Percentiles rank a stretch among this genome's conserved stretches.
phyloP scores from a whole-genome alignment of 2,113 vertebrate species.

The Neoarius graeffei region DNA sequence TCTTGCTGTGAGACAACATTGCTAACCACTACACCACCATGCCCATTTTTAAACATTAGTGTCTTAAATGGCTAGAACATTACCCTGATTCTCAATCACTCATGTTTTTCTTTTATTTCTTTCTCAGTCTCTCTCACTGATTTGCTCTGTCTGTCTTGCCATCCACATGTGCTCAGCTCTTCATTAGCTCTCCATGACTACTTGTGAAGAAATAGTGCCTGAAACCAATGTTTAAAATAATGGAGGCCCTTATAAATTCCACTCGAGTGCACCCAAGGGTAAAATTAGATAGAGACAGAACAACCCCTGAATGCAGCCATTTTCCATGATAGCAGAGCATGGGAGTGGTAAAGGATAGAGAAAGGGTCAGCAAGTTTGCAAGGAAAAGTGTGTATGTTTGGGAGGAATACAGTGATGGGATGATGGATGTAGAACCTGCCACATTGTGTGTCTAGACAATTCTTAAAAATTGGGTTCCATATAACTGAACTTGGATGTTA shows the following conservation, averaged over 20 bases:
- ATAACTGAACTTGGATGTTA: too few relatives aligned
- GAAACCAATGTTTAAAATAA: conserved; percentile 77
- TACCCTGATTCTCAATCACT: not conserved
- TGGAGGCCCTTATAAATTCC: conserved; percentile 66
- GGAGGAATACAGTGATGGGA: too few relatives aligned
- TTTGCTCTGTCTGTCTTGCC: not conserved
- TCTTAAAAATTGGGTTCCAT: too few relatives aligned
- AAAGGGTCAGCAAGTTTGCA: not conserved
- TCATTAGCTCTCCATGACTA: conserved; percentile 69
- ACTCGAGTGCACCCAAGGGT: conserved; percentile 72
- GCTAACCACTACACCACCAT: not conserved
- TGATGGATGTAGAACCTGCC: too few relatives aligned
- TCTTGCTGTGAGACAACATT: too few relatives aligned
- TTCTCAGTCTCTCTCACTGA: conserved; percentile 18
- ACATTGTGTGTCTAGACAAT: too few relatives aligned
- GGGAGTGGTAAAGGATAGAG: conserved; percentile 57
- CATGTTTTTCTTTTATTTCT: not conserved
- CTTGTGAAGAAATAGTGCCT: conserved; percentile 66
- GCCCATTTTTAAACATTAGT: not conserved
- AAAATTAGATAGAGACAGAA: conserved; percentile 76
- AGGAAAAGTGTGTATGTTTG: too few relatives aligned
- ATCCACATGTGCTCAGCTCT: conserved; percentile 42
- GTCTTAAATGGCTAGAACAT: not conserved
- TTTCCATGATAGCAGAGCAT: conserved; percentile 51
- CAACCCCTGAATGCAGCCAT: conserved; percentile 46